Evolutionary conservation across 35 echinoderm and acorn worm species (phyloP), one percentile per base, ranked within the genome.

Genomic region (Stichopus chloronotus): DNA sequence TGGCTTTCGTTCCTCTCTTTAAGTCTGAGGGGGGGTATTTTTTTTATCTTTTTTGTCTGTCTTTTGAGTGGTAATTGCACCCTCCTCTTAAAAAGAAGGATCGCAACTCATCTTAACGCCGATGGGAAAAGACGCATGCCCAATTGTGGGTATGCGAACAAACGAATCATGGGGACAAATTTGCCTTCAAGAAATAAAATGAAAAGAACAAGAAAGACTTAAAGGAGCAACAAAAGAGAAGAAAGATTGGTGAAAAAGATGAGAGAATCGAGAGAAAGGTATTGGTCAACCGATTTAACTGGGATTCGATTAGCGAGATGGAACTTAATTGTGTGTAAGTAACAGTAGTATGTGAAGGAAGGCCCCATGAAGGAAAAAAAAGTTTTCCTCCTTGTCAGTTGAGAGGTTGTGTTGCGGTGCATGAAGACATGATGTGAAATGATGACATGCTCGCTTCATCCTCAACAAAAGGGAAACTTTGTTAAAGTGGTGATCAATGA

Each of bases 161-260:
- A 52, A 53, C 14, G 80, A 53, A 43, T 78, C 52, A 9, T 4
- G 80, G 55, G 55, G 80, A 56, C 80, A 83, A 83, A 83, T 83
- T 83, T 83, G 80, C 80, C 80, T 83, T 83, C 25, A 83, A 83
- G 80, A 83, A 20, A 55, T 24, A 83, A 83, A 83, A 55, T 19
- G 80, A 65, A 17, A 13, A 65, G 17, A 65, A 65, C 30, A 65
- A 65, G 17, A 65, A 0, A 65, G 61, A 43, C 30, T 43, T 43
- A 43, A 43, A 43, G 30, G 30, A 43, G 30, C 30, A 43, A 43
- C 30, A 43, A 43, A 43, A 43, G 30, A 43, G 30, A 43, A 3
- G 30, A 43, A 43, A 43, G 30, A 43, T 43, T 43, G 30, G 30
- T 1, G 30, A 43, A 43, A 43, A 43, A 43, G 30, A 43, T 43